phyloP scores from a whole-genome alignment of 2,888 invertebrate genomes.

The Dryomyza anilis region DNA sequence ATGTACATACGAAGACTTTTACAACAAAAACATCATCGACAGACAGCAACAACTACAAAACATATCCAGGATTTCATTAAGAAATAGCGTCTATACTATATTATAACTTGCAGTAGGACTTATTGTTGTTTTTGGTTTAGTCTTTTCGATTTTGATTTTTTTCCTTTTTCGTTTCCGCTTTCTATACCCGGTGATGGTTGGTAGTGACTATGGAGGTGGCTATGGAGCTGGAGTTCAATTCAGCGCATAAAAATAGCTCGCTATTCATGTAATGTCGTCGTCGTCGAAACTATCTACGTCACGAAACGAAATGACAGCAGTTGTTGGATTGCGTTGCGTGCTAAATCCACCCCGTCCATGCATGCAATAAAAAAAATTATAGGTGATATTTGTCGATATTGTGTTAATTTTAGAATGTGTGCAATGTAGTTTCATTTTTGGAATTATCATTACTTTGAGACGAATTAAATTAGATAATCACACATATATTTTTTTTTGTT shows the following conservation, averaged over 20 bases:
- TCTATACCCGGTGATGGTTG: too few species aligned
- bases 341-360: not conserved
- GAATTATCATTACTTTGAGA: too few species aligned
- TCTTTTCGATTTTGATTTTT: constrained; percentile 8
- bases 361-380: not conserved
- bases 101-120: not conserved
- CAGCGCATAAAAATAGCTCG: constrained; percentile 20
- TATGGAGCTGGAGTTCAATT: constrained; percentile 6
- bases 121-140: not conserved
- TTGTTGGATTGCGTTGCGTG: constrained; percentile 13
- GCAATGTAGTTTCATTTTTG: not conserved
- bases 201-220: not conserved
- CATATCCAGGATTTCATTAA: constrained; percentile 24
- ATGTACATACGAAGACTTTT: not conserved
- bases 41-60: constrained; percentile 10
- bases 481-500: too few species aligned
- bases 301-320: not conserved
- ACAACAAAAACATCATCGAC: constrained; percentile 4
- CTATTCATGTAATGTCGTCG: constrained; percentile 10
- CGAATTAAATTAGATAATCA: too few species aligned
- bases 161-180: constrained; percentile 22
- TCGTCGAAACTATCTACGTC: constrained; percentile 15
- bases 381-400: not conserved
- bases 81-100: constrained; percentile 9
- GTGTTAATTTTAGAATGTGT: not conserved